phyloP scores from a whole-genome alignment of 2,888 invertebrate genomes.

The Caenorhabditis doughertyi region DNA sequence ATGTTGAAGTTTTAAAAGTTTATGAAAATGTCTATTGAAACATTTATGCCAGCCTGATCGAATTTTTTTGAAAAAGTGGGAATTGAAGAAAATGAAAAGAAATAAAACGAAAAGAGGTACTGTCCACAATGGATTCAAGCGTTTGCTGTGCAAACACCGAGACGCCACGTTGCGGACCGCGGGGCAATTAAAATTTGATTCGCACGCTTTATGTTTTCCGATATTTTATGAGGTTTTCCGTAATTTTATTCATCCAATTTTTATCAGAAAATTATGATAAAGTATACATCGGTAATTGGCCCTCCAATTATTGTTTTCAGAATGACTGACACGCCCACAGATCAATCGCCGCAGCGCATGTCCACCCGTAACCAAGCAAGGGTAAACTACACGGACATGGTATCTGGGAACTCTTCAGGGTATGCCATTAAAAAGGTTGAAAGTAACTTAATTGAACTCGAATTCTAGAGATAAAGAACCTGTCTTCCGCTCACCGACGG shows the following conservation, averaged over 20 bases:
- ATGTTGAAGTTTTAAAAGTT: too few relatives aligned
- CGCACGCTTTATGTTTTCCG: not conserved
- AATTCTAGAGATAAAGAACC: constrained; percentile 42
- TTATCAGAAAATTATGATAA: not conserved
- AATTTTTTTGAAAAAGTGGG: not conserved
- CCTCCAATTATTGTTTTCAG: constrained; percentile 5
- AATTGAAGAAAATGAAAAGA: constrained; percentile 13
- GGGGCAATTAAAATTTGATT: constrained; percentile 2
- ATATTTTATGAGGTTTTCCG: not conserved
- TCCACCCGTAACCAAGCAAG: constrained; percentile 67
- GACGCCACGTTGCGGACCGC: constrained; percentile 24
- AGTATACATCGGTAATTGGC: not conserved
- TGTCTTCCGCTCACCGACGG: constrained; percentile 71
- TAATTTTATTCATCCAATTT: not conserved
- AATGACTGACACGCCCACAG: constrained; percentile 48
- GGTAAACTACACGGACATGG: constrained; percentile 70
- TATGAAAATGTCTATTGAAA: too few relatives aligned
- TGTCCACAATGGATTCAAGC: constrained; percentile 8
- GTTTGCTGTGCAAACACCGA: constrained; percentile 45
- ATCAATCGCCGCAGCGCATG: constrained; percentile 64
- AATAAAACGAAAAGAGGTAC: not conserved
- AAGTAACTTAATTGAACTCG: too few relatives aligned
- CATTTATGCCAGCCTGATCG: too few relatives aligned
- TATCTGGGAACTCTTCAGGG: constrained; percentile 16
- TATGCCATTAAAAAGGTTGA: not conserved